Conservation (phyloP, 2,113 vertebrate species). For the Talpa occidentalis region DNA sequence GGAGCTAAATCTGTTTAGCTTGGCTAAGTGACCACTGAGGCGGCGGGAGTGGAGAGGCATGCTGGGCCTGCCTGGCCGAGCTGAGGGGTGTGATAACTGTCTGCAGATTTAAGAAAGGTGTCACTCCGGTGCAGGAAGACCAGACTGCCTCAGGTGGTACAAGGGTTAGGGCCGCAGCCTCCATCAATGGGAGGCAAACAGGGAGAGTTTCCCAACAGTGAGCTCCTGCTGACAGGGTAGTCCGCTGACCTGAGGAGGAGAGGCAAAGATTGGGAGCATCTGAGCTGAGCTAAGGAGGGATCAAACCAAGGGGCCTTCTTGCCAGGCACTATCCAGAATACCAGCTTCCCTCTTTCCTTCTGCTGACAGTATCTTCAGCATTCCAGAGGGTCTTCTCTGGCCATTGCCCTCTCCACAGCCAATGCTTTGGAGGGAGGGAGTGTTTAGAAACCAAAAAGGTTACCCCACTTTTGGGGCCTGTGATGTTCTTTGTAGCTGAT, state of each 20-base stretch:
- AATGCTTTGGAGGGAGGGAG: neutral
- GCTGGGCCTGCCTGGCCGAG: conserved; percentile 68
- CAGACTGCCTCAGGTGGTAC: neutral
- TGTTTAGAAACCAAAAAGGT: neutral
- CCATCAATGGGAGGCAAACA: neutral
- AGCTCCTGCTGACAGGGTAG: accelerated
- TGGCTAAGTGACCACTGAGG: conserved; percentile 80
- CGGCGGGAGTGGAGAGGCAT: conserved; percentile 76
- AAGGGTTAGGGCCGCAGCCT: neutral
- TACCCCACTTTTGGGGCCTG: neutral
- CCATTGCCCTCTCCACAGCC: neutral
- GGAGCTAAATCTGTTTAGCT: conserved; percentile 84
- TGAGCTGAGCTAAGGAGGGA: neutral
- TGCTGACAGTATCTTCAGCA: neutral
- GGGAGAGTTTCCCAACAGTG: neutral
- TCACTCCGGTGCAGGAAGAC: conserved; percentile 10
- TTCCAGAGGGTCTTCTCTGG: neutral
- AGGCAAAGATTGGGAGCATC: neutral
- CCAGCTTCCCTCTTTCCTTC: neutral
- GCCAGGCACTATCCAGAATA: neutral
- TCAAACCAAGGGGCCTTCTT: neutral
- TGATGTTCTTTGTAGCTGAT: conserved; percentile 6
- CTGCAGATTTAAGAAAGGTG: conserved; percentile 75
- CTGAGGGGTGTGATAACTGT: conserved; percentile 75
- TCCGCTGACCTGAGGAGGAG: neutral